Percentiles rank a stretch among this genome's conserved stretches.
Evolutionary conservation across 1,140 invertebrate species (phyloP).

Genomic region (Brachystomella parvula): DNA sequence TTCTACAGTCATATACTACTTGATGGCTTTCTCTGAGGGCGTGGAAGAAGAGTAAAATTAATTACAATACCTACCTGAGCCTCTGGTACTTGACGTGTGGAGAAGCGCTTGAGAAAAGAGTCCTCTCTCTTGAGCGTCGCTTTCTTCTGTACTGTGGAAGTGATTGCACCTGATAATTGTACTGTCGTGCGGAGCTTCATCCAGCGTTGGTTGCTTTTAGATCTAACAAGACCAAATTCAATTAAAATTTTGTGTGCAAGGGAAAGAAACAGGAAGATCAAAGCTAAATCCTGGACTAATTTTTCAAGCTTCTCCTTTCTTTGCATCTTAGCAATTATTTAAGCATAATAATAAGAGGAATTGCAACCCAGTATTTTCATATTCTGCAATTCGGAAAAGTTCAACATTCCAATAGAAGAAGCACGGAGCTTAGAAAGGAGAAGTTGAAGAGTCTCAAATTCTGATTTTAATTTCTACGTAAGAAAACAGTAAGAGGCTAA

Average conservation of each 20-base stretch:
- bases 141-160: constrained; percentile 56
- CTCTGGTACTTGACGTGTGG: constrained; percentile 79
- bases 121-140: constrained; percentile 83
- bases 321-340: too few relatives aligned
- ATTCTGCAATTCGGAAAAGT: too few relatives aligned
- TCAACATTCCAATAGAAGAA: too few relatives aligned
- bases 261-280: too few relatives aligned
- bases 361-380: too few relatives aligned
- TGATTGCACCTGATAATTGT: constrained; percentile 78
- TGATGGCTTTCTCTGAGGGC: too few relatives aligned
- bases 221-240: constrained; percentile 51
- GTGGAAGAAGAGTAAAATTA: neutral
- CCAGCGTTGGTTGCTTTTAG: constrained; percentile 85
- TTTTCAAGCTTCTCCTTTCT: neutral
- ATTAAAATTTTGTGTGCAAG: constrained; percentile 6
- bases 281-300: neutral
- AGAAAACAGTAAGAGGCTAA: too few relatives aligned
- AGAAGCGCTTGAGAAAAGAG: constrained; percentile 88
- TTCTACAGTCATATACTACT: too few relatives aligned
- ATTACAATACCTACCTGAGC: constrained; percentile 51
- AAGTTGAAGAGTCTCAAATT: too few relatives aligned
- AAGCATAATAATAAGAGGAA: too few relatives aligned
- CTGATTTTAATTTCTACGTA: too few relatives aligned
- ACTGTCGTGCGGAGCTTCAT: constrained; percentile 88
- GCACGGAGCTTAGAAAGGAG: too few relatives aligned